Evolutionary conservation across 2,888 invertebrate species (phyloP).

Genomic region (Hylaea fasciaria): DNA sequence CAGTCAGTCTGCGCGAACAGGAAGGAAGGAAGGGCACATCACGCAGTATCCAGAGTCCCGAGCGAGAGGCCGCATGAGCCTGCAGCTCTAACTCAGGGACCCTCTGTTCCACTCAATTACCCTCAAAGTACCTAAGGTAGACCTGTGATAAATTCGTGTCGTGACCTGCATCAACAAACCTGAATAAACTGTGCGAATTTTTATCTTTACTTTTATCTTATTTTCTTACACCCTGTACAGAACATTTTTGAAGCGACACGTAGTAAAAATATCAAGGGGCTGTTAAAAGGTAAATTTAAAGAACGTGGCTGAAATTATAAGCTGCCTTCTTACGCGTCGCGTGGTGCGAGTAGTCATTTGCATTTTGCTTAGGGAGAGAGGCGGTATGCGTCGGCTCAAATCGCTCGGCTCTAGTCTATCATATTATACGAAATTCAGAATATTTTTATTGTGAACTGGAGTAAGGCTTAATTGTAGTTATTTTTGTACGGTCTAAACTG

Average conservation of each 20-base stretch:
- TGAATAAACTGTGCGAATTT: conserved; percentile 63
- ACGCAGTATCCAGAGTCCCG: not conserved
- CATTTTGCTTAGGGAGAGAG: conserved; percentile 56
- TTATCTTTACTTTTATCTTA: conserved; percentile 69
- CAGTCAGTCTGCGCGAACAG: not conserved
- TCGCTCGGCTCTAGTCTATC: conserved; percentile 19
- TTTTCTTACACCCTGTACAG: conserved; percentile 61
- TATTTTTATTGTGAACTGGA: not conserved
- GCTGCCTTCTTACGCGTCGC: conserved; percentile 54
- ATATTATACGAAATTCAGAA: conserved; percentile 18
- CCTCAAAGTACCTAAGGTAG: conserved; percentile 64
- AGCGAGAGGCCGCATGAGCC: conserved; percentile 31
- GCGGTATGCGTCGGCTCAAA: conserved; percentile 37
- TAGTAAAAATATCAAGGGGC: conserved; percentile 76
- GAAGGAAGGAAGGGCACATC: not conserved
- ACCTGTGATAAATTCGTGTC: conserved; percentile 72
- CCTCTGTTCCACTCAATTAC: conserved; percentile 69
- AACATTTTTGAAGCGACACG: conserved; percentile 69
- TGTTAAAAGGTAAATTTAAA: conserved; percentile 78
- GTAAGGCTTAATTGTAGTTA: too few relatives aligned
- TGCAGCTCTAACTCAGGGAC: conserved; percentile 53
- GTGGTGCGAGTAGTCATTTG: conserved; percentile 55
- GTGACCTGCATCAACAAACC: conserved; percentile 73
- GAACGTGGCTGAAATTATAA: conserved; percentile 76
- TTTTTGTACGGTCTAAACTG: too few relatives aligned